Percentiles rank a stretch among this genome's conserved stretches.
These are phyloP conservation scores for Urechis unicinctus DNA, from an alignment of 2,888 invertebrate species.

Conservation along the genomic window DNA sequence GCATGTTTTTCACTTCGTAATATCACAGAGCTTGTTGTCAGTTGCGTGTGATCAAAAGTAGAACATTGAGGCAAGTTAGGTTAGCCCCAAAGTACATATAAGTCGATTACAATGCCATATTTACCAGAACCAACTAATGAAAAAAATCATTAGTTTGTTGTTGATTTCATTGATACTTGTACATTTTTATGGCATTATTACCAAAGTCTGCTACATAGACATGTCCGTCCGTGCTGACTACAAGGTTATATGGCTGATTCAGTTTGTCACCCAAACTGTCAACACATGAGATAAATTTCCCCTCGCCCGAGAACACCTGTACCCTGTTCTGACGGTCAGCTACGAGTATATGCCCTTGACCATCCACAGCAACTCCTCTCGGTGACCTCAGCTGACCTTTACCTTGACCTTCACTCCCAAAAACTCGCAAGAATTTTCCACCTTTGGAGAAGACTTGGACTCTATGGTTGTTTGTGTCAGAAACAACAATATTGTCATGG, in stretches of 20 bases:
- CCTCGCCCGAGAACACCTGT: constrained; percentile 7
- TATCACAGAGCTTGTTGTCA: too few relatives aligned
- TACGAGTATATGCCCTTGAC: constrained; percentile 11
- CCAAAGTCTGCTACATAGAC: constrained; percentile 11
- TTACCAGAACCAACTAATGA: too few relatives aligned
- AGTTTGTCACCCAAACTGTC: constrained; percentile 9
- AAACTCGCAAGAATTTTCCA: constrained; percentile 9
- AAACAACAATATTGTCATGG: constrained; percentile 14
- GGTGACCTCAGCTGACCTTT: constrained; percentile 15
- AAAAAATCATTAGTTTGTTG: too few relatives aligned
- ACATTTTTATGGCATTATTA: constrained; percentile 11
- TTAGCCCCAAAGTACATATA: too few relatives aligned
- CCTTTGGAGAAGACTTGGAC: constrained; percentile 18
- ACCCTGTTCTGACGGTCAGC: constrained; percentile 15
- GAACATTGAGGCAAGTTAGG: too few relatives aligned
- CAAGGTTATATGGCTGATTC: constrained; percentile 11
- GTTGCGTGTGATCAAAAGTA: too few relatives aligned
- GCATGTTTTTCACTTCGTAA: too few relatives aligned
- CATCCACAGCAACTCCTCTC: constrained; percentile 13
- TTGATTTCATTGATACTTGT: constrained; percentile 9
- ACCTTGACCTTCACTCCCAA: constrained; percentile 12
- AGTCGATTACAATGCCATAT: too few relatives aligned
- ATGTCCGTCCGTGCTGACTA: constrained; percentile 3
- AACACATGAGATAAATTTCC: constrained; percentile 4
- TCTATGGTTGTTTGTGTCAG: constrained; percentile 16